Base-by-base conservation (phyloP, 2,113 vertebrate genomes). In the Ciconia stormi region DNA sequence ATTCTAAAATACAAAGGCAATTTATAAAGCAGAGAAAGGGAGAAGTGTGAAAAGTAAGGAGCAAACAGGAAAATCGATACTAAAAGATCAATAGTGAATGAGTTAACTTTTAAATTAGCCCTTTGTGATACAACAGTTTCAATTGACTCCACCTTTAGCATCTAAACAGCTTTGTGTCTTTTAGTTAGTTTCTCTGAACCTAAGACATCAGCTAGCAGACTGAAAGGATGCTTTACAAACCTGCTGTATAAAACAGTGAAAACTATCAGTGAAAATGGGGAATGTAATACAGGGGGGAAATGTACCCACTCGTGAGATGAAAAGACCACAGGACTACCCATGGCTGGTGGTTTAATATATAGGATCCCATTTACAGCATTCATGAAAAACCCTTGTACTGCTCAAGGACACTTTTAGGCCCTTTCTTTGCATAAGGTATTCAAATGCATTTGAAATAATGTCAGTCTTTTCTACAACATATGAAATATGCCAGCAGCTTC, bases 51-150 rank as follows among this genome's bases (percentile, higher is more conserved):
- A 95, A 95, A 92, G 55, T 83, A 81, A 81, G 81, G 50, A 78
- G 67, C 53, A 73, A 94, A 91, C 69, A 69, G 66, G 29, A 94
- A 95, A 89, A 82, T 93, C 90, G 71, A 74, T 88, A 91, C 34
- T 15, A 21, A 82, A 93, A 86, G 95, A 82, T 81, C 88, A 66
- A 84, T 81, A 72, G 65, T 30, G 63, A 90, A 86, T 42, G 50
- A 91, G 87, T 72, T 87, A 92, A 95, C 95, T 95, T 97, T 95
- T 87, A 76, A 94, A 71, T 96, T 90, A 77, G 79, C 53, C 91
- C 58, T 96, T 85, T 96, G 79, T 80, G 86, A 82, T 50, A 65
- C 38, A 92, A 78, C 91, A 77, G 86, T 95, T 89, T 91, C 88
- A 83, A 27, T 8, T 62, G 81, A 89, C 76, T 96, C 84, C 50